These are phyloP conservation scores for Lamellibrachia columna DNA, from an alignment of 2,888 invertebrate genomes.

Conservation along the genomic window DNA sequence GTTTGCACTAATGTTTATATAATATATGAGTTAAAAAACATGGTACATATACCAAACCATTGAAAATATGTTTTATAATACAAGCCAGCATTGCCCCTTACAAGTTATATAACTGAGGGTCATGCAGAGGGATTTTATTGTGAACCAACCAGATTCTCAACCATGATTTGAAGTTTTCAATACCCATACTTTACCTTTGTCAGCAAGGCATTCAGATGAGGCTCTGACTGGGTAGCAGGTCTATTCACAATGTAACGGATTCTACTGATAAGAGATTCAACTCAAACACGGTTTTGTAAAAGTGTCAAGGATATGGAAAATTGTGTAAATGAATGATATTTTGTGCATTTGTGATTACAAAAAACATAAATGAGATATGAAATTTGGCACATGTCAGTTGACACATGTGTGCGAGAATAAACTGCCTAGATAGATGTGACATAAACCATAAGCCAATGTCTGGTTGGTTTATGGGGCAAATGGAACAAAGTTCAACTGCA, in stretches of 20 bases:
- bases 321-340: too few relatives aligned
- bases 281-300: too few relatives aligned
- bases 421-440: too few relatives aligned
- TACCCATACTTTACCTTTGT: background rate
- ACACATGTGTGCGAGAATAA: too few relatives aligned
- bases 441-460: too few relatives aligned
- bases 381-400: too few relatives aligned
- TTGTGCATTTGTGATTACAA: too few relatives aligned
- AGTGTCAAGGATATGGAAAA: too few relatives aligned
- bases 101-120: background rate
- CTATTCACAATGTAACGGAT: background rate
- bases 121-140: background rate
- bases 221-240: background rate
- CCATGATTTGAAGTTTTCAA: background rate
- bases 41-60: background rate
- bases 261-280: background rate
- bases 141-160: background rate
- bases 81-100: background rate
- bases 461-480: too few relatives aligned
- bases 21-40: background rate
- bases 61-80: background rate
- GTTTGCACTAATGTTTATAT: too few relatives aligned
- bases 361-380: too few relatives aligned
- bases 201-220: background rate
- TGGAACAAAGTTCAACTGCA: too few relatives aligned